Base-by-base conservation (phyloP, 1,140 invertebrate genomes). In the Bombus fervidus region DNA sequence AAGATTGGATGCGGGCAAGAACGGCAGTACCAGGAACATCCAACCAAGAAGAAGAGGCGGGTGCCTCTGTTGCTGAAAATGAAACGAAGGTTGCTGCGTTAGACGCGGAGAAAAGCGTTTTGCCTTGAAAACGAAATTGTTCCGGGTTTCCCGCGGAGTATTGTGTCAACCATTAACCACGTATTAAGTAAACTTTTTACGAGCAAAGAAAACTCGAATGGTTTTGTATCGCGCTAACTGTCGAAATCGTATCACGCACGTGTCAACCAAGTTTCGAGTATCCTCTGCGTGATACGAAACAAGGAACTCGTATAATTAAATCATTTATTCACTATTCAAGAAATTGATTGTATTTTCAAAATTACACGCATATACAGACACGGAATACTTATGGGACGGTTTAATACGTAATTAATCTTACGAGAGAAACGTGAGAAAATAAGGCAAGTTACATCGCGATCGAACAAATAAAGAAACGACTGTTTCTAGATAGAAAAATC, bases 1-100 rank as follows among this genome's bases (percentile, higher is more conserved):
- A 75, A 98, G 94, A 95, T 99, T 99, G 74, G 97, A 97, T 12
- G 98, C 98, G 8, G 98, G 98, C 66, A 99, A 95, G 93, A 98
- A 98, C 22, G 98, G 97, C 34, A 98, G 93, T 59, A 98, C 96
- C 62, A 98, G 95, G 86, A 98, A 95, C 91, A 97, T 94, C 89
- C 96, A 92, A 25, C 97, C 97, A 62, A 97, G 95, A 31, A 96
- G 95, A 25, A 96, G 95, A 18, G 97, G 96, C 0, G 96, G 95
- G 92, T 97, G 96, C 75, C 96, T 95, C 90, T 97, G 97, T 93
- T 95, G 95, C 96, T 96, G 94, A 88, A 95, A 95, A 91, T 74
- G 87, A 93, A 90, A 87, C 85, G 47, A 53, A 79, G 34, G n/a
- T 73, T 34, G 25, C 64, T 37, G 53, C 47, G n/a, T 82, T 75